Conservation (phyloP, 2,113 vertebrate genomes). For the Osmerus eperlanus region DNA sequence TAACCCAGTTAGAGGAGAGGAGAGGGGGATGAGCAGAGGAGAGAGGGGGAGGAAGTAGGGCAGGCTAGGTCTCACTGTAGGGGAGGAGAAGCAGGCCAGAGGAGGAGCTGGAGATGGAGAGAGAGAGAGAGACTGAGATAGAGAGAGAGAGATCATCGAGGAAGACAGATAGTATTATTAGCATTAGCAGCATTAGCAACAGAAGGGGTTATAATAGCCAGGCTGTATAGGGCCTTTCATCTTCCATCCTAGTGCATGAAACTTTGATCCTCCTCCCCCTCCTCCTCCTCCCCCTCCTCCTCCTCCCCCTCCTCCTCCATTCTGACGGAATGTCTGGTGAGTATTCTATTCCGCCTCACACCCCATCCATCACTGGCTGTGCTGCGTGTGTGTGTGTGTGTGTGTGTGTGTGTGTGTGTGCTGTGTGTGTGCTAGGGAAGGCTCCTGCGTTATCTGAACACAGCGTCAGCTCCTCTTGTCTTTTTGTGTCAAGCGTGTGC, state of each 20-base stretch:
- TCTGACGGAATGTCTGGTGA: constrained; percentile 63
- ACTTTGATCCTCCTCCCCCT: constrained; percentile 26
- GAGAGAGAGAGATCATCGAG: constrained; percentile 2
- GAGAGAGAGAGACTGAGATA: background rate
- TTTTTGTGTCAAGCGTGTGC: too few relatives aligned
- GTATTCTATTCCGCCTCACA: constrained; percentile 22
- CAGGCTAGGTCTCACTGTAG: background rate
- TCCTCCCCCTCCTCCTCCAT: constrained; percentile 30
- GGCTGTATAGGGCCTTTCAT: background rate
- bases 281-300: constrained; percentile 28
- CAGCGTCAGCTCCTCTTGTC: too few relatives aligned
- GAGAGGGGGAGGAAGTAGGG: constrained; percentile 11
- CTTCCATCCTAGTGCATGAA: constrained; percentile 13
- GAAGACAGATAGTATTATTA: constrained; percentile 13
- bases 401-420: constrained; percentile 12
- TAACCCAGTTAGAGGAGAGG: background rate
- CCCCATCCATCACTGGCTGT: background rate
- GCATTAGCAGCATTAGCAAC: background rate
- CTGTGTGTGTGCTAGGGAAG: too few relatives aligned
- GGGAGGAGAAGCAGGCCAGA: background rate
- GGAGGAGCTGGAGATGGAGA: background rate
- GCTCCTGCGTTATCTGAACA: too few relatives aligned
- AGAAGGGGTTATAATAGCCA: background rate
- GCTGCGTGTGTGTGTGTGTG: constrained; percentile 4
- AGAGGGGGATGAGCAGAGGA: background rate